These are phyloP conservation scores for Prosapia bicincta DNA, from an alignment of 2,888 invertebrate species.

Conservation along the genomic window DNA sequence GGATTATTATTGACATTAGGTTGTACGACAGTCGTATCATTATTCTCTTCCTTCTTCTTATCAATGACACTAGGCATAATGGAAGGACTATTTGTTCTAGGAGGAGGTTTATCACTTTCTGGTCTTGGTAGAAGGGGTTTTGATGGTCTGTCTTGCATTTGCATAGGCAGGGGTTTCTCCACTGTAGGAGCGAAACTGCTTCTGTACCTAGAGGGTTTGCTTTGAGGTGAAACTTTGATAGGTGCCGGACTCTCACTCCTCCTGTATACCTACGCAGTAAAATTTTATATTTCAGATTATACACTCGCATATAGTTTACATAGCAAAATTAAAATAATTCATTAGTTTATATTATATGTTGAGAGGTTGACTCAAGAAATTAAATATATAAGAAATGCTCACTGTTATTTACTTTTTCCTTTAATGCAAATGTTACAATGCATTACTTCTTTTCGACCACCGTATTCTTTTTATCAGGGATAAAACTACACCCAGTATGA, in stretches of 20 bases:
- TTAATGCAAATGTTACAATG: too few relatives aligned
- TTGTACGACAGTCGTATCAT: neutral
- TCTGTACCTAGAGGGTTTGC: neutral
- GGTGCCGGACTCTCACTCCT: constrained; percentile 21
- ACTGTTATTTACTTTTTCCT: too few relatives aligned
- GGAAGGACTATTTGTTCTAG: constrained; percentile 42
- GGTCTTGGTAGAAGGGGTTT: neutral
- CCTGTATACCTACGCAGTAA: constrained; percentile 23
- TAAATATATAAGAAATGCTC: too few relatives aligned
- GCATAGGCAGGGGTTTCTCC: constrained; percentile 38
- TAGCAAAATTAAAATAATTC: too few relatives aligned
- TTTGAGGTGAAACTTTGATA: neutral
- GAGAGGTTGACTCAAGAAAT: too few relatives aligned
- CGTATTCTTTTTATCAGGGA: too few relatives aligned
- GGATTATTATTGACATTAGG: neutral
- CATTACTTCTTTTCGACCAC: too few relatives aligned
- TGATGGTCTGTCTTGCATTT: constrained; percentile 6
- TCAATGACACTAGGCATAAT: neutral
- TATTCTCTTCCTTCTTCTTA: neutral
- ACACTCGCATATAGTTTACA: too few relatives aligned
- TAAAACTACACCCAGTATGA: too few relatives aligned
- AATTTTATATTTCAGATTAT: too few relatives aligned
- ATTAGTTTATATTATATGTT: too few relatives aligned
- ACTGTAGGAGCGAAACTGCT: constrained; percentile 39
- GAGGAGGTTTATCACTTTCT: constrained; percentile 27